Evolutionary conservation across 2,113 vertebrate genomes (phyloP).

Genomic region (Scopus umbretta): DNA sequence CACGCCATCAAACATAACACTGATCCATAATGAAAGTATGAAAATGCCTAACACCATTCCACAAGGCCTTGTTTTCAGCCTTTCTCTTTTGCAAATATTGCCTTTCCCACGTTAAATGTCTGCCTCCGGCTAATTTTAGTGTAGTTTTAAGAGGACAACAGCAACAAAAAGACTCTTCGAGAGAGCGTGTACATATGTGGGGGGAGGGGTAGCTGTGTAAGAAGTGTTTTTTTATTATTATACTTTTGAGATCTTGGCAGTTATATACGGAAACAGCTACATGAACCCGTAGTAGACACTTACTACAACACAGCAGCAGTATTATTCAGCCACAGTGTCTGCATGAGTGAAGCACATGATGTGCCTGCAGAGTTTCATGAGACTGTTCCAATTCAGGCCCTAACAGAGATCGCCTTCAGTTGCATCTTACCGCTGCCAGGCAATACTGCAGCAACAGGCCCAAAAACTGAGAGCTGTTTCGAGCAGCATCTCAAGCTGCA

Average conservation of each 20-base stretch:
- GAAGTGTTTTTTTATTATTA: neutral
- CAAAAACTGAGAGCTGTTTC: neutral
- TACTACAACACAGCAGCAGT: neutral
- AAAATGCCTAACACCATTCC: neutral
- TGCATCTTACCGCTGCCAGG: neutral
- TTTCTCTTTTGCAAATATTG: neutral
- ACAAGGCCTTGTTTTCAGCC: neutral
- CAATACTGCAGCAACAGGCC: neutral
- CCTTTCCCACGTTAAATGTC: neutral
- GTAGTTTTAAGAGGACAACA: neutral
- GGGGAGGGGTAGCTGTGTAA: neutral
- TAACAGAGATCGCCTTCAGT: neutral
- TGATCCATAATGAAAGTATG: neutral
- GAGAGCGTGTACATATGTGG: accelerated
- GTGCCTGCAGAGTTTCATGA: neutral
- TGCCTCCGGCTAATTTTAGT: neutral
- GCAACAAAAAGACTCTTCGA: neutral
- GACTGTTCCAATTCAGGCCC: neutral
- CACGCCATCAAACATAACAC: neutral
- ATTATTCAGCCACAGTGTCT: neutral
- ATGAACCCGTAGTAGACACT: neutral
- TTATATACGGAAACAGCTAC: neutral
- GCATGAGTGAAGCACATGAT: neutral
- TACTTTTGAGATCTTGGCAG: neutral
- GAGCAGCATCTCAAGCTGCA: neutral